Conservation (phyloP, 2,113 vertebrate species). For the Calidris pygmaea region DNA sequence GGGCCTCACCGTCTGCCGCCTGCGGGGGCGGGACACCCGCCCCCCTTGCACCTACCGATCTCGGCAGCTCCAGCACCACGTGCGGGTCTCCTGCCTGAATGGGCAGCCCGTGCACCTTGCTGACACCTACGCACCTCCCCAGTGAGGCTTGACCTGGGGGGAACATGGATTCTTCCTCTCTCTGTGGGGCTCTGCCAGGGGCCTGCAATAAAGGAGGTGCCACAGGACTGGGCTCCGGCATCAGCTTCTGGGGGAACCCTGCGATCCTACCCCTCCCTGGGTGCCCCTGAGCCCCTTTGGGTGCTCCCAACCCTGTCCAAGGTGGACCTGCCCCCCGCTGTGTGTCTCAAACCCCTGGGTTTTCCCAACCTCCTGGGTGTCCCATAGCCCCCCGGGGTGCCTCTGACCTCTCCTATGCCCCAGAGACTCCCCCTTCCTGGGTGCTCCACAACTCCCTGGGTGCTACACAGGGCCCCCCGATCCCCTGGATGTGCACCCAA, state of each 20-base stretch:
- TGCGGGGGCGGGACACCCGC: not conserved
- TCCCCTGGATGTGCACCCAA: not conserved
- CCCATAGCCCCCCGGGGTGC: not conserved
- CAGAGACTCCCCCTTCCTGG: not conserved
- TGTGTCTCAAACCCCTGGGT: not conserved
- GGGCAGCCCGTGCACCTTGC: constrained; percentile 31
- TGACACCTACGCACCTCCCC: rapidly evolving
- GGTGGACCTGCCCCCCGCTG: rapidly evolving
- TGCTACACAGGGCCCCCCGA: not conserved
- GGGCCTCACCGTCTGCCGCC: not conserved
- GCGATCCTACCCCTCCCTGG: rapidly evolving
- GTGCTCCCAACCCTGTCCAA: not conserved
- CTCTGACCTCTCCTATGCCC: not conserved
- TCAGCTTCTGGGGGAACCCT: not conserved
- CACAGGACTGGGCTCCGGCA: not conserved
- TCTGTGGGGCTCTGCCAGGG: rapidly evolving
- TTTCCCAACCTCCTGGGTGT: not conserved
- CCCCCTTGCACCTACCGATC: not conserved
- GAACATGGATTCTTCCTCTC: not conserved
- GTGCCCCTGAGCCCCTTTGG: not conserved
- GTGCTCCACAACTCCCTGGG: not conserved
- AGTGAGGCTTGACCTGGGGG: rapidly evolving
- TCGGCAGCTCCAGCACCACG: not conserved
- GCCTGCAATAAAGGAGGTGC: constrained; percentile 29
- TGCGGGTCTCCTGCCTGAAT: not conserved